Percentiles rank a stretch among this genome's conserved stretches.
Evolutionary conservation across 2,797 vertebrate species (phyloP).

Genomic region (Fundulus diaphanus): DNA sequence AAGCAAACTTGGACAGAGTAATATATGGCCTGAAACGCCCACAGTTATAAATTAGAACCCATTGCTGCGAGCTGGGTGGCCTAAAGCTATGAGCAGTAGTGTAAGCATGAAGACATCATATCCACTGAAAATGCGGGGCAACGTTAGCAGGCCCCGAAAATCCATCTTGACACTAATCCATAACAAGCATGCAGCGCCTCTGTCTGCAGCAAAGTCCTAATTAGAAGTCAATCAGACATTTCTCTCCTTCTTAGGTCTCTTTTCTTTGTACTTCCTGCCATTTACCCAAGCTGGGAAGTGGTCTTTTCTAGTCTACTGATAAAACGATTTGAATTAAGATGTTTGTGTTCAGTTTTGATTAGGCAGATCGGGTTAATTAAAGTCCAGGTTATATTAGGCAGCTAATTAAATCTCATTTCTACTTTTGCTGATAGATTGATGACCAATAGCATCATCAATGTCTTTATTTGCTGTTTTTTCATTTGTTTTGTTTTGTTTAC

Average conservation of each 20-base stretch:
- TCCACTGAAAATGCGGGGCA: slow-evolving; percentile 30
- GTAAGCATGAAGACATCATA: slow-evolving; percentile 58
- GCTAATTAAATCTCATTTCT: slow-evolving; percentile 66
- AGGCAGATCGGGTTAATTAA: slow-evolving; percentile 71
- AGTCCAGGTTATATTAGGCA: slow-evolving; percentile 59
- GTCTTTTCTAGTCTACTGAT: slow-evolving; percentile 51
- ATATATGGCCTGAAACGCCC: slow-evolving; percentile 53
- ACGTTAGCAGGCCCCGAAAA: slow-evolving; percentile 28
- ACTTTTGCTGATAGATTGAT: slow-evolving; percentile 27
- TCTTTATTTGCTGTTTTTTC: slow-evolving; percentile 40
- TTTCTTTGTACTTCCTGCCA: slow-evolving; percentile 27
- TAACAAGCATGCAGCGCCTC: slow-evolving; percentile 21
- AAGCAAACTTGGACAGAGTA: slow-evolving; percentile 51
- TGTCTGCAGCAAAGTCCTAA: slow-evolving; percentile 27
- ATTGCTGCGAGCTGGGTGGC: slow-evolving; percentile 29
- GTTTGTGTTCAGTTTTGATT: slow-evolving; percentile 69
- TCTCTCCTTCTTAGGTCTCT: slow-evolving; percentile 14
- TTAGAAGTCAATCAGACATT: slow-evolving; percentile 16
- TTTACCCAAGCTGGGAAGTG: slow-evolving; percentile 34
- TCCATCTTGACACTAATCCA: slow-evolving; percentile 40
- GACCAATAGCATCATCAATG: slow-evolving; percentile 43
- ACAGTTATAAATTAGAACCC: slow-evolving; percentile 54
- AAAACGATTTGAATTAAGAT: slow-evolving; percentile 77
- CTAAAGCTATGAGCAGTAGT: slow-evolving; percentile 21
- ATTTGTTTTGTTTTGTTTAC: slow-evolving; percentile 33